Evolutionary conservation across 2,113 vertebrate genomes (phyloP).

Genomic region (Sinocyclocheilus rhinocerous): DNA sequence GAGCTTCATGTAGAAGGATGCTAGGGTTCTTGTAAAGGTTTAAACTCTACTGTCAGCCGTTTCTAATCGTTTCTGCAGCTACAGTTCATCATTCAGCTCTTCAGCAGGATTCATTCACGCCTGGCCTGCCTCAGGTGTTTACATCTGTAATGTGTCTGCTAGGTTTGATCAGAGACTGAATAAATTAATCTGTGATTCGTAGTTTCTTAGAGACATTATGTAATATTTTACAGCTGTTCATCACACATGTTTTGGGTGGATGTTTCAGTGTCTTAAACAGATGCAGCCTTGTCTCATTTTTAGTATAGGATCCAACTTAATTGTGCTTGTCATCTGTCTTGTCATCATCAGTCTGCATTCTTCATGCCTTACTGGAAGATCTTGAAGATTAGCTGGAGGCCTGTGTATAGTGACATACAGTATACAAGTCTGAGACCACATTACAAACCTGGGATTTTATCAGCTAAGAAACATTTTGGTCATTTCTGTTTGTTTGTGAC

Average conservation of each 20-base stretch:
- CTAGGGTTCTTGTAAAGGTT: not conserved
- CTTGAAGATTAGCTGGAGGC: not conserved
- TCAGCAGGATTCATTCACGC: not conserved
- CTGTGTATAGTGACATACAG: not conserved
- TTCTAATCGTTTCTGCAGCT: not conserved
- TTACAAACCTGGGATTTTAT: not conserved
- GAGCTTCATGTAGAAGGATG: not conserved
- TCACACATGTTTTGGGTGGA: not conserved
- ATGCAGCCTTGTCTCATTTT: not conserved
- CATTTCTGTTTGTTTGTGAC: not conserved
- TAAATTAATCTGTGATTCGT: too few species aligned
- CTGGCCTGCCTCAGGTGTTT: constrained; percentile 14
- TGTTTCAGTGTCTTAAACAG: not conserved
- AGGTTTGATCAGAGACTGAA: not conserved
- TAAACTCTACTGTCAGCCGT: not conserved
- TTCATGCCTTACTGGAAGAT: not conserved
- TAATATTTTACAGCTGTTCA: not conserved
- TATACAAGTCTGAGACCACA: not conserved
- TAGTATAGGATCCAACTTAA: not conserved
- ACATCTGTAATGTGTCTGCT: constrained; percentile 1
- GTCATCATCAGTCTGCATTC: not conserved
- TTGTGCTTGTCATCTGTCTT: not conserved
- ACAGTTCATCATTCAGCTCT: not conserved
- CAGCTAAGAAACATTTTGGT: not conserved
- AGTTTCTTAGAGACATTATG: not conserved